These are phyloP conservation scores for Aphaenogaster rudis DNA, from an alignment of 1,140 invertebrate genomes.

Conservation along the genomic window DNA sequence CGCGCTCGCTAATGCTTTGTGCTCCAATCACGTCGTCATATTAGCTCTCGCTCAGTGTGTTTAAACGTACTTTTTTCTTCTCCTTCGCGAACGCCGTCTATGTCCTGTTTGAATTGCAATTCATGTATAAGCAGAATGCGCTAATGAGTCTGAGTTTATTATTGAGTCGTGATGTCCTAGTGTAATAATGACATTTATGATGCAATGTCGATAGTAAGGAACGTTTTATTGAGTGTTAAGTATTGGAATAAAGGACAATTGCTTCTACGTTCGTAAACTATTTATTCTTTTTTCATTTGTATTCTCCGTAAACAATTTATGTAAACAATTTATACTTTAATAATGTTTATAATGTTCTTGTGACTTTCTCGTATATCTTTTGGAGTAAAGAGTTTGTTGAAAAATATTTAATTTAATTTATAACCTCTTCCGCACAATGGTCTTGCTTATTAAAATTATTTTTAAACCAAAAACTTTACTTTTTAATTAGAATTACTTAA, in stretches of 20 bases:
- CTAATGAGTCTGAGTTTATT: slow-evolving; percentile 10
- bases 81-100: not conserved
- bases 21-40: slow-evolving; percentile 24
- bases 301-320: not conserved
- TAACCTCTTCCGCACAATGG: not conserved
- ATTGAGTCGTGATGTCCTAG: not conserved
- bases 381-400: not conserved
- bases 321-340: not conserved
- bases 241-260: not conserved
- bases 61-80: not conserved
- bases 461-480: not conserved
- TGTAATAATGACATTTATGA: slow-evolving; percentile 33
- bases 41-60: not conserved
- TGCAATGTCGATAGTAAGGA: not conserved
- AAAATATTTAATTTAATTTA: slow-evolving; percentile 4
- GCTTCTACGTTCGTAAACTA: not conserved
- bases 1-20: slow-evolving; percentile 16
- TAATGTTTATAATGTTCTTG: not conserved
- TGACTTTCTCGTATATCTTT: not conserved
- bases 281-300: not conserved
- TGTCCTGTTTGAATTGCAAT: not conserved
- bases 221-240: not conserved
- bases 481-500: not conserved
- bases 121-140: not conserved
- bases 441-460: not conserved